phyloP scores from a whole-genome alignment of 2,888 invertebrate species.

The Ectemnius continuus region DNA sequence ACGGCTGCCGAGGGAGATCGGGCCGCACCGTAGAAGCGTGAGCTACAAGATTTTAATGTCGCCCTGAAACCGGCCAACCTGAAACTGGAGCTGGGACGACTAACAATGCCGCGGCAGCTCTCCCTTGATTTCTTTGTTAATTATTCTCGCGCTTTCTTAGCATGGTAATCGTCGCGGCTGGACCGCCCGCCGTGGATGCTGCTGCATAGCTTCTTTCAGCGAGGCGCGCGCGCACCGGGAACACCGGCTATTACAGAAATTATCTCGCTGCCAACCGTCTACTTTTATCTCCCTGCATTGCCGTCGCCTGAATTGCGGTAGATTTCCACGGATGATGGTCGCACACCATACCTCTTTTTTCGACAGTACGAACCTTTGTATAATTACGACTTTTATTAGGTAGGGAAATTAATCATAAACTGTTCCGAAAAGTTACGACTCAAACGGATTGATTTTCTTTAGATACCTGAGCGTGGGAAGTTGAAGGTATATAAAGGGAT shows the following conservation, averaged over 20 bases:
- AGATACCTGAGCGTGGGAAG: background rate
- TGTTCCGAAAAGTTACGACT: no score
- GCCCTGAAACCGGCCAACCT: no score
- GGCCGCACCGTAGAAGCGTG: no score
- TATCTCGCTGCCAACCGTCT: no score
- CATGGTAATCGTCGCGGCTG: background rate
- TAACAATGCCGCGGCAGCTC: background rate
- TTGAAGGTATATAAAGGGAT: constrained; percentile 10
- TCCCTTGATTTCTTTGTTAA: constrained; percentile 7
- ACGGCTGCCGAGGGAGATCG: no score
- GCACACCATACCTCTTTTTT: no score
- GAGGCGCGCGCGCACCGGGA: background rate
- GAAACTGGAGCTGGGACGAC: no score
- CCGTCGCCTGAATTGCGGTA: constrained; percentile 7
- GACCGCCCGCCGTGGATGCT: background rate
- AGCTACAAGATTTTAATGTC: no score
- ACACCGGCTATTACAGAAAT: background rate
- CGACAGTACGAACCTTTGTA: no score
- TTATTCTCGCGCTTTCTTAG: background rate
- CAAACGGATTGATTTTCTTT: background rate
- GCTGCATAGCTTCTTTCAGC: background rate
- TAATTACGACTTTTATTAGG: no score
- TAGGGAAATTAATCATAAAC: no score
- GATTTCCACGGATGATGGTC: constrained; percentile 4
- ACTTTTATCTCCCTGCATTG: no score